phyloP scores from a whole-genome alignment of 2,797 vertebrate genomes.

The Acanthiza pusilla region DNA sequence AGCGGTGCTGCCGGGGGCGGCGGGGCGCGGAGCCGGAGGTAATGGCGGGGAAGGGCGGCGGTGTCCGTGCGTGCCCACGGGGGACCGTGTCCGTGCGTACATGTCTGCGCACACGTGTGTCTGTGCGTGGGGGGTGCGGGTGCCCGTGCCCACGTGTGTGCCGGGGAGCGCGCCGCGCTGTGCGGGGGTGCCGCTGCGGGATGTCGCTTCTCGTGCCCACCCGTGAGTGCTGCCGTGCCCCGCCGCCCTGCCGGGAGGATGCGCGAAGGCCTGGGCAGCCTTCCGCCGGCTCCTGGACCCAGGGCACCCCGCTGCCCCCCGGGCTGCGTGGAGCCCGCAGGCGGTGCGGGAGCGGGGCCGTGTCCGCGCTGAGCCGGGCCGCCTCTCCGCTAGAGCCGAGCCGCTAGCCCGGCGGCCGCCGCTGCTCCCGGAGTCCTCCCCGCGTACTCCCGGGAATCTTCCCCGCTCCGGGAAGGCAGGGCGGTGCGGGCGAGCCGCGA shows the following conservation, averaged over 20 bases:
- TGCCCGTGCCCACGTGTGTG: background rate
- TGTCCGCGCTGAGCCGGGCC: background rate
- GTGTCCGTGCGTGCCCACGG: background rate
- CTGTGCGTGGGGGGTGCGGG: background rate
- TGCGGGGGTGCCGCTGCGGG: background rate
- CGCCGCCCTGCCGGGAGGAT: background rate
- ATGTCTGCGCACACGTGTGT: background rate
- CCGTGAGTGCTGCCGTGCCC: background rate
- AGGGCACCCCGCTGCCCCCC: background rate
- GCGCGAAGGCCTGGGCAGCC: background rate
- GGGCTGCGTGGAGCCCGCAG: background rate
- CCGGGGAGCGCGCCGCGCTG: background rate
- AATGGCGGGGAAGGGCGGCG: background rate
- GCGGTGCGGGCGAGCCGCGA: background rate
- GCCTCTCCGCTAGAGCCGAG: background rate
- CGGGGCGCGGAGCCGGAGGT: constrained; percentile 35
- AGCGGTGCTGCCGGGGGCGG: background rate
- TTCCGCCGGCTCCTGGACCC: background rate
- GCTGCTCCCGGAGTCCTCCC: background rate
- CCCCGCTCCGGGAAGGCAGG: background rate
- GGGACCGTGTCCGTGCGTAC: background rate
- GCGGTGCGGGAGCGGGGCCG: background rate
- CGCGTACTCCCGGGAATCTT: background rate
- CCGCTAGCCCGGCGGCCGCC: background rate
- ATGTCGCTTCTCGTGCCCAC: background rate